Conservation (phyloP, 2,113 vertebrate genomes). For the Typhlomys cinereus region DNA sequence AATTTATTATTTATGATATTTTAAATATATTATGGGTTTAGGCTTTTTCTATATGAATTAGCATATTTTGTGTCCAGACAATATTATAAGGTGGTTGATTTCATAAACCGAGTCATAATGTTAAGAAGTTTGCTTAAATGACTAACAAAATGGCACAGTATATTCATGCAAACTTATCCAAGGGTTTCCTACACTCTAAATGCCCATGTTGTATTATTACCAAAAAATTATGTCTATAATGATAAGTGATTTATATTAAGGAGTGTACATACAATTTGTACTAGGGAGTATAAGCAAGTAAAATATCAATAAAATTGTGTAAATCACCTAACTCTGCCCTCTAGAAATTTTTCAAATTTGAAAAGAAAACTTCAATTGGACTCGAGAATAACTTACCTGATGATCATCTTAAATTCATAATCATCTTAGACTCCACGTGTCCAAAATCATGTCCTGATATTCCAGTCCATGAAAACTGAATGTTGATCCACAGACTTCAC, state of each 20-base stretch:
- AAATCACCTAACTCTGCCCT: background rate
- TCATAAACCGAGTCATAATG: background rate
- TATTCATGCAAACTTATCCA: background rate
- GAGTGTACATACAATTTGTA: background rate
- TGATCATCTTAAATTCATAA: background rate
- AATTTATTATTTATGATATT: constrained; percentile 8
- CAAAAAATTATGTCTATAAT: too few species aligned
- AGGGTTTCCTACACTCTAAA: background rate
- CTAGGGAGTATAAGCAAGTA: background rate
- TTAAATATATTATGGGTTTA: background rate
- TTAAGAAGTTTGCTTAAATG: background rate
- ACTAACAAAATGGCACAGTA: background rate
- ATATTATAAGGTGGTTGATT: background rate
- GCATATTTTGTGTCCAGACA: background rate
- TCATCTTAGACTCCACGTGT: background rate
- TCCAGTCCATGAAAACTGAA: background rate
- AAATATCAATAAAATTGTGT: background rate
- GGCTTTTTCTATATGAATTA: background rate
- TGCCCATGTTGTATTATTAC: too few species aligned
- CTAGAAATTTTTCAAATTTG: background rate
- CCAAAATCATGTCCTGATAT: background rate
- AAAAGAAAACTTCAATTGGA: background rate
- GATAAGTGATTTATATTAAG: too few species aligned
- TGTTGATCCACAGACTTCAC: background rate
- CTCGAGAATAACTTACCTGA: background rate